Evolutionary conservation across 2,797 vertebrate genomes (phyloP).

Genomic region (Falco columbarius): DNA sequence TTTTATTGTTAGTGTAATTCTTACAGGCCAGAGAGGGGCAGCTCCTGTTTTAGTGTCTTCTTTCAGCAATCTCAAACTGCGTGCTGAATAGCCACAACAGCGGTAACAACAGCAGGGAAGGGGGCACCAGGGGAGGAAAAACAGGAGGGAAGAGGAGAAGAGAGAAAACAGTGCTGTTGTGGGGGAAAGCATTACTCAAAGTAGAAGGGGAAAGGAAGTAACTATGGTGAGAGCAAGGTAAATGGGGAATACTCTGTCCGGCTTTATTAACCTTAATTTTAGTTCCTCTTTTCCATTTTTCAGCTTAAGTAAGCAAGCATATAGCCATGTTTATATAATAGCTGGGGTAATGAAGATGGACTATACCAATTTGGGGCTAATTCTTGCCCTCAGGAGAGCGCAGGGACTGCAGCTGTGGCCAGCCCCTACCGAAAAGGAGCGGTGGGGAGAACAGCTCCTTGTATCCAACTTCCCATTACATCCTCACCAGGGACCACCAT

Average conservation of each 20-base stretch:
- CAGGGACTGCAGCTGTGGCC: slow-evolving; percentile 36
- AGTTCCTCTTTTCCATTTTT: slow-evolving; percentile 56
- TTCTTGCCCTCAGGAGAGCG: slow-evolving; percentile 50
- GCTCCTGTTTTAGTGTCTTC: neutral
- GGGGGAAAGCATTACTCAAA: neutral
- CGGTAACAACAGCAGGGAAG: neutral
- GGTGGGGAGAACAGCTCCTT: slow-evolving; percentile 38
- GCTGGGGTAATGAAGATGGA: slow-evolving; percentile 66
- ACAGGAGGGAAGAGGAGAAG: neutral
- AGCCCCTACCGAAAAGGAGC: neutral
- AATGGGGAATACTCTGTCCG: neutral
- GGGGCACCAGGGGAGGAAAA: neutral
- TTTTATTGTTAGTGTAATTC: neutral
- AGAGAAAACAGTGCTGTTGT: neutral
- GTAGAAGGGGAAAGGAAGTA: neutral
- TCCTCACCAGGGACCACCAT: slow-evolving; percentile 15
- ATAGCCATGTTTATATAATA: slow-evolving; percentile 55
- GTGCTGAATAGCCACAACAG: neutral
- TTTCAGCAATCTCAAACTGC: neutral
- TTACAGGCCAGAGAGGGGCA: neutral
- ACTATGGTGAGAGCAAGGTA: neutral
- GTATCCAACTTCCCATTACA: slow-evolving; percentile 14
- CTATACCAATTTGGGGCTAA: slow-evolving; percentile 62
- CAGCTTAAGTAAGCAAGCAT: slow-evolving; percentile 59
- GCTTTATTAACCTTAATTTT: slow-evolving; percentile 62